Percentiles rank a stretch among this genome's conserved stretches.
phyloP scores from a whole-genome alignment of 2,797 vertebrate species.

The Acanthurus leucopareius region DNA sequence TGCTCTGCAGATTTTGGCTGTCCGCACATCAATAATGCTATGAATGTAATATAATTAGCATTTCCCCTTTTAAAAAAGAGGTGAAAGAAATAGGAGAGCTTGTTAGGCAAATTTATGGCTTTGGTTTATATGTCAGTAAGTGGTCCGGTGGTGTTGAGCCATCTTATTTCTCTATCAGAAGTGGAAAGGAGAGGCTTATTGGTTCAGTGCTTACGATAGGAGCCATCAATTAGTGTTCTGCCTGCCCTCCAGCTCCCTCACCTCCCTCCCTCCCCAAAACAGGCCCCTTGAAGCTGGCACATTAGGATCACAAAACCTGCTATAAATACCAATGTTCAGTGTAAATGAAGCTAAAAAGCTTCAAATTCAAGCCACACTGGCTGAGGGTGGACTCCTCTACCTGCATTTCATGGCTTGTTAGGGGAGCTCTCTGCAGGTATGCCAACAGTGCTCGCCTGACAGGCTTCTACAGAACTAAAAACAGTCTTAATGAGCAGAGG shows the following conservation, averaged over 20 bases:
- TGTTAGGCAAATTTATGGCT: constrained; percentile 87
- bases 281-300: constrained; percentile 82
- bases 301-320: constrained; percentile 89
- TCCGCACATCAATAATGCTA: constrained; percentile 78
- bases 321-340: constrained; percentile 90
- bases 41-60: constrained; percentile 83
- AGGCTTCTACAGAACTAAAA: constrained; percentile 88
- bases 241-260: constrained; percentile 77
- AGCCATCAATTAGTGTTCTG: constrained; percentile 87
- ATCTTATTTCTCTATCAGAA: constrained; percentile 87
- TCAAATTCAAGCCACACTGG: constrained; percentile 83
- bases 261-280: constrained; percentile 74
- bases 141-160: constrained; percentile 78
- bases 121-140: constrained; percentile 82
- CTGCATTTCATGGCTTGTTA: constrained; percentile 92
- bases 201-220: constrained; percentile 83
- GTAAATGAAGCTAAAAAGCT: constrained; percentile 88
- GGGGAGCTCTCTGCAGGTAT: constrained; percentile 88
- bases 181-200: constrained; percentile 85
- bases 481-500: constrained; percentile 92
- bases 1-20: constrained; percentile 68
- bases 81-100: constrained; percentile 77
- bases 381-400: constrained; percentile 86
- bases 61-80: constrained; percentile 70
- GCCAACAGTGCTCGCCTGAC: constrained; percentile 87